phyloP scores from a whole-genome alignment of 2,797 vertebrate genomes.

The Molossus alvarezi region DNA sequence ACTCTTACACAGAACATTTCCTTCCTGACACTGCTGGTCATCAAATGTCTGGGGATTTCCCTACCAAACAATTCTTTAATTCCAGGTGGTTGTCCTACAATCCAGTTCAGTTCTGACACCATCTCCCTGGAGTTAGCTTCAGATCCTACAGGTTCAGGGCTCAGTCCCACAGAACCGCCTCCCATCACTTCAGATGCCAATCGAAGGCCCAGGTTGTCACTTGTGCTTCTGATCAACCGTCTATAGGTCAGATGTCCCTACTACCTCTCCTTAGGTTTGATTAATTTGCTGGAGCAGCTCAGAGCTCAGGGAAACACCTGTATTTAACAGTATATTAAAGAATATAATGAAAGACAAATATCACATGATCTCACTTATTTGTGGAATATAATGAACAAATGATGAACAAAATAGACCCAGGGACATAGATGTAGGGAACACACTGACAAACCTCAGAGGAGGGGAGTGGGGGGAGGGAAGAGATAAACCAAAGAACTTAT shows the following conservation, averaged over 20 bases:
- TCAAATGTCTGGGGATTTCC: neutral
- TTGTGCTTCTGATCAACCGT: neutral
- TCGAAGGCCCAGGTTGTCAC: neutral
- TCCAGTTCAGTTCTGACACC: neutral
- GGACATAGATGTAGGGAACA: too few species aligned
- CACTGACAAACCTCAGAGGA: too few species aligned
- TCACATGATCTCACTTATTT: too few species aligned
- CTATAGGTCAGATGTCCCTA: neutral
- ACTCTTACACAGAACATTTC: neutral
- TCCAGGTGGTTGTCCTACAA: neutral
- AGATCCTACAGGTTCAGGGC: neutral
- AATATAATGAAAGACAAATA: neutral
- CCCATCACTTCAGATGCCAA: neutral
- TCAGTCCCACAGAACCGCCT: neutral
- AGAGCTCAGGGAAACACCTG: neutral
- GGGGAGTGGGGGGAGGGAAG: too few species aligned
- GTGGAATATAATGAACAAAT: too few species aligned
- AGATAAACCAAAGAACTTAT: too few species aligned
- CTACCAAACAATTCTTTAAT: too few species aligned
- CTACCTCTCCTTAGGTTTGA: neutral
- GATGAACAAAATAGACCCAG: too few species aligned
- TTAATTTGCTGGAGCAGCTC: neutral
- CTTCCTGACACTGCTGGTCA: neutral
- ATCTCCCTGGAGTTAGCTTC: neutral
- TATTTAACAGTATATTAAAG: neutral